Evolutionary conservation across 2,113 vertebrate genomes (phyloP).

Genomic region (Tauraco erythrolophus): DNA sequence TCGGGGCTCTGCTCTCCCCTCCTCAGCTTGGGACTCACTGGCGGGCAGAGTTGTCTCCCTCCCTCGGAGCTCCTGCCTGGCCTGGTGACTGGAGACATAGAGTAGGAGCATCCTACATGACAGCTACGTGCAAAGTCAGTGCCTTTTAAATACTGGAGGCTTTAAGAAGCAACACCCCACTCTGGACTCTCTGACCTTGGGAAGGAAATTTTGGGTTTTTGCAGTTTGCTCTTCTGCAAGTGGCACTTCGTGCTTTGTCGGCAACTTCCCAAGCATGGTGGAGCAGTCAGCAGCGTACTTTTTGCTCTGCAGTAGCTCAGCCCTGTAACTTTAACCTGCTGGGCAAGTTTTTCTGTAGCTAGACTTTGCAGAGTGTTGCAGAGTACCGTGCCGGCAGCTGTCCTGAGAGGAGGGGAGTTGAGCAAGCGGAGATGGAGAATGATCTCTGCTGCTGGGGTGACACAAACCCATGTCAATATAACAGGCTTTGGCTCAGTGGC

Average conservation of each 20-base stretch:
- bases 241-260: neutral
- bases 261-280: neutral
- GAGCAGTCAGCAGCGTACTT: neutral
- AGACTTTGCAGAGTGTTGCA: fast-evolving
- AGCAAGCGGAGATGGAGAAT: slow-evolving; percentile 20
- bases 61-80: neutral
- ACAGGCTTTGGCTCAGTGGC: slow-evolving; percentile 51
- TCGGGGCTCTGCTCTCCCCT: neutral
- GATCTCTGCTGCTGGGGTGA: slow-evolving; percentile 24
- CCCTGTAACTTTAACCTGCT: neutral
- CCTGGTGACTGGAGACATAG: neutral
- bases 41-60: neutral
- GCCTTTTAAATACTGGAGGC: neutral
- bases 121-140: neutral
- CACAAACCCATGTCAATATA: neutral
- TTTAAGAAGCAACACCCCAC: neutral
- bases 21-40: neutral
- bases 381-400: neutral
- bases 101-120: neutral
- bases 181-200: neutral
- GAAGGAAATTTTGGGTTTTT: neutral
- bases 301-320: neutral
- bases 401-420: neutral
- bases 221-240: neutral
- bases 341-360: neutral